Conservation (phyloP, 2,113 vertebrate genomes). For the Urocynchramus pylzowi region DNA sequence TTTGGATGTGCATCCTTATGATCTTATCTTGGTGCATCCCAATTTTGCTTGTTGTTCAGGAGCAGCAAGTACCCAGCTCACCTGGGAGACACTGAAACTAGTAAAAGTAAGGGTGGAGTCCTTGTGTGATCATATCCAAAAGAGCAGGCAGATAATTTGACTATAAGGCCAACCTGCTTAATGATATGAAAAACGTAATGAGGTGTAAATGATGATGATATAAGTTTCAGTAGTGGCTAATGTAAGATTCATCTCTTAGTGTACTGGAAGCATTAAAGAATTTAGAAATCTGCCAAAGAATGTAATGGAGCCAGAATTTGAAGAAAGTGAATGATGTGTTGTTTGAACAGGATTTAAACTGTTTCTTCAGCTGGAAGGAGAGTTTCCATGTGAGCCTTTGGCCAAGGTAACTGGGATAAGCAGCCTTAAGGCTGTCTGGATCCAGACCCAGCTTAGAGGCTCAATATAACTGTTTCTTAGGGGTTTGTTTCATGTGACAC, state of each 20-base stretch:
- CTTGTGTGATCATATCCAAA: background rate
- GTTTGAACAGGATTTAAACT: background rate
- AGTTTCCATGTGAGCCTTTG: background rate
- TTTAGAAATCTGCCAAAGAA: background rate
- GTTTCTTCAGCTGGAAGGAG: background rate
- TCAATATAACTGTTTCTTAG: background rate
- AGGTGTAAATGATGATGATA: background rate
- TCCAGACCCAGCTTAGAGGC: background rate
- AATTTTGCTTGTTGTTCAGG: background rate
- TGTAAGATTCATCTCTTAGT: background rate
- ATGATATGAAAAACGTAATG: background rate
- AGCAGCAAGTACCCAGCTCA: background rate
- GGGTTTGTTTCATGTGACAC: background rate
- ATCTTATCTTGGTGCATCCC: background rate
- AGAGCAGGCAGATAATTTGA: background rate
- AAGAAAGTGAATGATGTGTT: background rate
- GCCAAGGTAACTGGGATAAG: background rate
- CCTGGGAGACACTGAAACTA: background rate
- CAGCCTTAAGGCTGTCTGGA: background rate
- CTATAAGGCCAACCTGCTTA: background rate
- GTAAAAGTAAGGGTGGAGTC: constrained; percentile 34
- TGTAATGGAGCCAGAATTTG: background rate
- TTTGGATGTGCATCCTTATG: background rate
- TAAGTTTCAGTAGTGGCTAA: background rate
- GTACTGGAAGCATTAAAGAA: background rate